Percentiles rank a stretch among this genome's conserved stretches.
Evolutionary conservation across 2,113 vertebrate genomes (phyloP).

Genomic region (Gallinago media): DNA sequence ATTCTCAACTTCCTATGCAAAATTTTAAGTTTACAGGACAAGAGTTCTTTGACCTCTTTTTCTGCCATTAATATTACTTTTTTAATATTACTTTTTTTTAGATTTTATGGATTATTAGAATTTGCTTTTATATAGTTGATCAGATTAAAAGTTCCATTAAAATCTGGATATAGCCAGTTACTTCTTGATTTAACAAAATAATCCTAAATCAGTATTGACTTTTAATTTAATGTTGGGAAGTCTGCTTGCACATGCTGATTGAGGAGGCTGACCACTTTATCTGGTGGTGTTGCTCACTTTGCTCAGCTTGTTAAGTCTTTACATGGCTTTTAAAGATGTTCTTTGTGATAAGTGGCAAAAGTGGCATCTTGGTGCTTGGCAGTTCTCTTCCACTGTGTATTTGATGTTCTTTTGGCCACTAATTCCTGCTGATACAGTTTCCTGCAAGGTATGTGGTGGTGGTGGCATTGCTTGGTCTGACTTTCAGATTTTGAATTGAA

Average conservation of each 20-base stretch:
- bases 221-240: neutral
- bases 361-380: neutral
- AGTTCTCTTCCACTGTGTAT: neutral
- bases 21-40: neutral
- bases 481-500: neutral
- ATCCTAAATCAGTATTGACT: neutral
- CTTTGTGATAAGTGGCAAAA: neutral
- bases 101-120: neutral
- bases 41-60: neutral
- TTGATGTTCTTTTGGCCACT: accelerated
- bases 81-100: neutral
- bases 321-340: neutral
- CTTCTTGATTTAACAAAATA: neutral
- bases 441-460: neutral
- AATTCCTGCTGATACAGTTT: neutral
- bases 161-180: neutral
- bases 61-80: neutral
- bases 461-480: neutral
- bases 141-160: neutral
- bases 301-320: neutral
- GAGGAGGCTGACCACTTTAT: neutral
- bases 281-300: neutral
- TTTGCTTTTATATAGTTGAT: neutral
- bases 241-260: neutral
- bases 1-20: neutral